Base-by-base conservation (phyloP, 2,797 vertebrate species). In the Smutsia temminckii region DNA sequence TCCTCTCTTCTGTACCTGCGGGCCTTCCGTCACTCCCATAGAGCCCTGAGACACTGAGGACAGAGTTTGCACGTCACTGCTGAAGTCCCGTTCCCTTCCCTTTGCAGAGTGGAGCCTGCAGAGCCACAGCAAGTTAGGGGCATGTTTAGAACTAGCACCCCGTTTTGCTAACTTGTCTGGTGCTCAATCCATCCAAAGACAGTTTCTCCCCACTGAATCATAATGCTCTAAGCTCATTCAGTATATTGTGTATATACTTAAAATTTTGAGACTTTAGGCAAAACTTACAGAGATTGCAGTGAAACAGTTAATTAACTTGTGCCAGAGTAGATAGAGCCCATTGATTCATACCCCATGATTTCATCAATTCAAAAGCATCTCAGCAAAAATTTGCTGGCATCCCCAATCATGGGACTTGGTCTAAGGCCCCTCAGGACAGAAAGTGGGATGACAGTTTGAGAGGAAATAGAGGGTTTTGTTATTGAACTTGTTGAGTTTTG, bases 181-280 rank as follows among this genome's bases (percentile, higher is more conserved):
- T 1, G 32, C 18, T 34, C 20, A 8, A 0, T 25, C 4, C 29
- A 6, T 34, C 61, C 1, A 42, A 34, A 66, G 29, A 37, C 4
- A 9, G 18, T 10, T 34, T 34, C 27, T 51, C 37, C 34, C n/a
- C 23, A 1, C 37, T 61, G 29, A 51, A 46, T 2, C 3, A 18
- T 11, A 8, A 23, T 5, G 4, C 46, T 32, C 59, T 57, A 55
- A 4, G 25, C 16, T 32, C 40, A 21, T 32, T 27, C 37, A 51
- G 25, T 11, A 13, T 16, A 11, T 69, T 9, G 86, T 74, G 34
- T 37, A 29, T 17, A 11, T 17, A 37, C 23, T 80, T 23, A 46
- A 20, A 20, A 34, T 40, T 32, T 55, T 32, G 40, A 71, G 49
- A 80, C 34, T 66, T 42, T 2, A 8, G 78, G 40, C 11, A 68